phyloP scores from a whole-genome alignment of 2,888 invertebrate genomes.

The Agonopterix arenella region DNA sequence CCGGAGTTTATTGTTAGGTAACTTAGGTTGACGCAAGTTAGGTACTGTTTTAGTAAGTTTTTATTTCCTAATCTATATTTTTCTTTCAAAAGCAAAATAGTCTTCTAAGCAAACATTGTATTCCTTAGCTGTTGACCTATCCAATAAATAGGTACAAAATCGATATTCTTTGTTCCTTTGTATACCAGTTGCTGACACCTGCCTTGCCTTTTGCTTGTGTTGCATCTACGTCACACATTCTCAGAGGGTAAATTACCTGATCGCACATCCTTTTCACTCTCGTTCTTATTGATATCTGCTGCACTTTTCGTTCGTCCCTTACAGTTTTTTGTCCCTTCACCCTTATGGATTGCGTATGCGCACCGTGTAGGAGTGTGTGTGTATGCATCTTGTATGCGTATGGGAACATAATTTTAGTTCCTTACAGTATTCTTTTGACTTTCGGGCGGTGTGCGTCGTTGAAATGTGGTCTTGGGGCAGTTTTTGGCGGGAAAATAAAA shows the following conservation, averaged over 20 bases:
- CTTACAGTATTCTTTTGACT: slow-evolving; percentile 41
- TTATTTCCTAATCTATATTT: no score
- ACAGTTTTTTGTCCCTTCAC: slow-evolving; percentile 60
- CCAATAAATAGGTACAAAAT: slow-evolving; percentile 43
- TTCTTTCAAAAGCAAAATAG: no score
- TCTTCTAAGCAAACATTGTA: no score
- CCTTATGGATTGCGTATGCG: slow-evolving; percentile 56
- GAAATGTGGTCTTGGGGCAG: slow-evolving; percentile 33
- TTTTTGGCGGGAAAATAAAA: slow-evolving; percentile 55
- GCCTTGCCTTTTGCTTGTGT: slow-evolving; percentile 48
- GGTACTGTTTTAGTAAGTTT: no score
- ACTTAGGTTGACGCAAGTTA: no score
- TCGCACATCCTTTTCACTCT: slow-evolving; percentile 43
- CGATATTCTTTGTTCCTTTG: slow-evolving; percentile 51
- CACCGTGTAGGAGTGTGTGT: slow-evolving; percentile 48
- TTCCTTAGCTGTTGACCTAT: slow-evolving; percentile 42
- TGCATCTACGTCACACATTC: slow-evolving; percentile 64
- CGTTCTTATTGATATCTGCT: slow-evolving; percentile 19
- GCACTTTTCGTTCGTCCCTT: slow-evolving; percentile 53
- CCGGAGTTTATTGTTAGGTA: no score
- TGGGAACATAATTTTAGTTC: slow-evolving; percentile 41
- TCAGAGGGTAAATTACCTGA: slow-evolving; percentile 60
- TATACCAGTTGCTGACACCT: slow-evolving; percentile 59
- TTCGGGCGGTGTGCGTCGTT: slow-evolving; percentile 40
- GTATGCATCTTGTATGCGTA: slow-evolving; percentile 29